Conservation (phyloP, 2,888 invertebrate genomes). For the Hypomecis atomaria region DNA sequence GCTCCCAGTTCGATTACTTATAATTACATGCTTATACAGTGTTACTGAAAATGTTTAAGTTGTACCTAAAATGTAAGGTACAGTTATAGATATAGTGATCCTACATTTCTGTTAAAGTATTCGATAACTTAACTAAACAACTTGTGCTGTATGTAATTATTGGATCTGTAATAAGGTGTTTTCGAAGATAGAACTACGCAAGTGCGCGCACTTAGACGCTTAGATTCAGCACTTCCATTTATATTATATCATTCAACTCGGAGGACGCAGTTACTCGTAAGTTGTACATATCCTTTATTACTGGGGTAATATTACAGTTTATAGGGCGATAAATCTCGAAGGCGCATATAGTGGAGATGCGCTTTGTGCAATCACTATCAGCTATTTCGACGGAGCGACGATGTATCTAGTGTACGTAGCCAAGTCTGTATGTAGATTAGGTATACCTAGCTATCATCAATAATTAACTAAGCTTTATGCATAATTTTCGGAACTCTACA, state of each 20-base stretch:
- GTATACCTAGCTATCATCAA: no score
- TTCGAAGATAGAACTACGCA: no score
- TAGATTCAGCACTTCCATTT: constrained; percentile 44
- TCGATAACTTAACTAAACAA: no score
- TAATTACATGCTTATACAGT: no score
- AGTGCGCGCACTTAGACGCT: constrained; percentile 4
- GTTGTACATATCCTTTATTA: constrained; percentile 72
- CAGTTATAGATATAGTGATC: no score
- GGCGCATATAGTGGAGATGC: constrained; percentile 60
- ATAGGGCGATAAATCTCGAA: constrained; percentile 73
- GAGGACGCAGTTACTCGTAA: constrained; percentile 57
- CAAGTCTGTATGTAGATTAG: constrained; percentile 7
- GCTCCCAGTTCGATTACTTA: no score
- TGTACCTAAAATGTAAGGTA: no score
- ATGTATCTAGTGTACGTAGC: neutral
- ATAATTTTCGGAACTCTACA: neutral
- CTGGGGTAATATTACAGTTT: constrained; percentile 74
- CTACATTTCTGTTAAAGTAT: no score
- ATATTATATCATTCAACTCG: constrained; percentile 55
- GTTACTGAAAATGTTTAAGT: no score
- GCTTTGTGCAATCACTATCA: constrained; percentile 58
- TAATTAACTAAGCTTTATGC: constrained; percentile 1
- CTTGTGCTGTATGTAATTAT: no score
- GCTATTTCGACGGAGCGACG: constrained; percentile 12
- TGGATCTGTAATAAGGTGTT: no score